phyloP scores from a whole-genome alignment of 2,113 vertebrate species.

The Phainopepla nitens region DNA sequence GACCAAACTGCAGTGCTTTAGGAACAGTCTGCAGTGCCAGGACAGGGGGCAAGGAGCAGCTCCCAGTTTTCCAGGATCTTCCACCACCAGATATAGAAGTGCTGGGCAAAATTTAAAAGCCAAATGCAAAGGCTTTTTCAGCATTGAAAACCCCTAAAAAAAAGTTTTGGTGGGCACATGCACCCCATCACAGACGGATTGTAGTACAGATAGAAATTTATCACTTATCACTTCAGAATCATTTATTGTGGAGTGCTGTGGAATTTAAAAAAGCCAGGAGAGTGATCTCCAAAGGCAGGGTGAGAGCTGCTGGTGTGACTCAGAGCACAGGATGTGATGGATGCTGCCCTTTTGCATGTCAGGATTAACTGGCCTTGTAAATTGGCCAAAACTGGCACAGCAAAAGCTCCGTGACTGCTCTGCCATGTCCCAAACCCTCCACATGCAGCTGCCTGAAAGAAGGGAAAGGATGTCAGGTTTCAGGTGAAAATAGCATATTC shows the following conservation, averaged over 20 bases:
- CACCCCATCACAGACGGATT: accelerated
- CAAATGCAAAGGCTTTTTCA: background rate
- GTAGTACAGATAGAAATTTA: accelerated
- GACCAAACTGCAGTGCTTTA: background rate
- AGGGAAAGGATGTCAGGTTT: background rate
- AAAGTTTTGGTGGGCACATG: background rate
- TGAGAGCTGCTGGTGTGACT: background rate
- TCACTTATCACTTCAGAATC: background rate
- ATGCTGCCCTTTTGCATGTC: slow-evolving; percentile 14
- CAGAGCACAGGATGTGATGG: background rate
- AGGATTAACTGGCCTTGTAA: slow-evolving; percentile 21
- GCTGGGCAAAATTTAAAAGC: background rate
- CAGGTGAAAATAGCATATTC: background rate
- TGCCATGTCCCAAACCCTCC: background rate
- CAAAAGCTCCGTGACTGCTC: background rate
- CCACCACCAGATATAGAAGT: accelerated
- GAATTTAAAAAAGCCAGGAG: background rate
- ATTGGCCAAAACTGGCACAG: background rate
- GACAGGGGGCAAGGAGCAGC: background rate
- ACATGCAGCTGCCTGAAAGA: background rate
- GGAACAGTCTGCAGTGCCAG: background rate
- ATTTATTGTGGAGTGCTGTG: background rate
- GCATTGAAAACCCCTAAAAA: background rate
- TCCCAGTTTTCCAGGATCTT: background rate
- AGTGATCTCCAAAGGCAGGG: background rate